These are phyloP conservation scores for Calyptommatus sinebrachiatus DNA, from an alignment of 2,113 vertebrate species.

Conservation along the genomic window DNA sequence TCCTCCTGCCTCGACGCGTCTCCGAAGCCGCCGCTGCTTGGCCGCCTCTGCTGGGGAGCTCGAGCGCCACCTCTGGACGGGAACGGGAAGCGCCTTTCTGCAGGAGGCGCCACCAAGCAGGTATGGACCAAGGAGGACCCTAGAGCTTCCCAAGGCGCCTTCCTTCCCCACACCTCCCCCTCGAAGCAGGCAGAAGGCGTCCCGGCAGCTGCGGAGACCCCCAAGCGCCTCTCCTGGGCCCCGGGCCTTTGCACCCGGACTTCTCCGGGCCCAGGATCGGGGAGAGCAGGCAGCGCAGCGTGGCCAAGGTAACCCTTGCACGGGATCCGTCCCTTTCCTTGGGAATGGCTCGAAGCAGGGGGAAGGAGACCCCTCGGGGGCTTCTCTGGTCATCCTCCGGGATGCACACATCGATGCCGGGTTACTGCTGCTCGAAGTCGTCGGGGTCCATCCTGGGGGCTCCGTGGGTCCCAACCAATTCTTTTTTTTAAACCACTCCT, in stretches of 20 bases:
- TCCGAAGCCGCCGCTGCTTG: neutral
- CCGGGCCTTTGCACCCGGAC: neutral
- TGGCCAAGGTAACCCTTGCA: neutral
- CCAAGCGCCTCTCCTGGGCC: neutral
- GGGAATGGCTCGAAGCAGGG: neutral
- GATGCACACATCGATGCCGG: no score
- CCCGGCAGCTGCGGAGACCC: neutral
- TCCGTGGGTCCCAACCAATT: neutral
- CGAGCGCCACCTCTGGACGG: neutral
- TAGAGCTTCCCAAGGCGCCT: neutral
- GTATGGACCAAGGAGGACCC: neutral
- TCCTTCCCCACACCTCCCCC: neutral
- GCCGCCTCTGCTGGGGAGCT: neutral
- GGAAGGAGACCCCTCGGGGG: neutral
- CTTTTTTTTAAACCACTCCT: no score
- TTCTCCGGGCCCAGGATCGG: neutral
- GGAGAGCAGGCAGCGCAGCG: neutral
- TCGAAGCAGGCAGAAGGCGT: neutral
- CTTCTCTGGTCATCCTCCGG: no score
- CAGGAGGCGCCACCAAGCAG: neutral
- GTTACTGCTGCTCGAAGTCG: no score
- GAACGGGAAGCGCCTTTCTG: no score
- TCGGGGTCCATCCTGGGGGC: no score
- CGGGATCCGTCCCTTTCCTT: neutral
- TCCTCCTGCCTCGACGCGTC: neutral